Conservation (phyloP, 2,888 invertebrate species). For the Troilus luridus region DNA sequence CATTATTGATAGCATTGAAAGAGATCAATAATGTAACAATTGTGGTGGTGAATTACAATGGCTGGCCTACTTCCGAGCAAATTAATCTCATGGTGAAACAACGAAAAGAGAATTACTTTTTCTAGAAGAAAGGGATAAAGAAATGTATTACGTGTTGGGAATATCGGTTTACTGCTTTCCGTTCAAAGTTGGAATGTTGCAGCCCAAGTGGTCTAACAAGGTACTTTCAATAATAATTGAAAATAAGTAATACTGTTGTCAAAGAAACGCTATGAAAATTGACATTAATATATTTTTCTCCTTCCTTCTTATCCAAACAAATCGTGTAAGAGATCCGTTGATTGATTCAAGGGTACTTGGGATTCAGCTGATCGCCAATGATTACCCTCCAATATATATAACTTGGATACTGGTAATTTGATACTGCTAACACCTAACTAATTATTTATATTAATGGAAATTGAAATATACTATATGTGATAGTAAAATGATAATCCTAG, state of each 20-base stretch:
- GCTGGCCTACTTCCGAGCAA: conserved; percentile 29
- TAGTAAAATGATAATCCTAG: too few relatives aligned
- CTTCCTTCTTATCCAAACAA: too few relatives aligned
- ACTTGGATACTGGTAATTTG: too few relatives aligned
- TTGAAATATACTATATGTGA: too few relatives aligned
- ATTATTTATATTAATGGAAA: too few relatives aligned
- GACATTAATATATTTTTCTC: too few relatives aligned
- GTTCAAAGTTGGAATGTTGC: background rate
- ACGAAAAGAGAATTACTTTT: conserved; percentile 40
- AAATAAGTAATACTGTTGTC: background rate
- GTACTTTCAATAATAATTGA: background rate
- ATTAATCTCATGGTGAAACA: conserved; percentile 47
- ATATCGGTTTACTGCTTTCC: background rate
- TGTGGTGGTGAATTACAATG: conserved; percentile 20
- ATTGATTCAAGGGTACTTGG: too few relatives aligned
- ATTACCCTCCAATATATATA: too few relatives aligned
- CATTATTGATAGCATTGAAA: conserved; percentile 1
- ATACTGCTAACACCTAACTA: too few relatives aligned
- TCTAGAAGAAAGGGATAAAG: conserved; percentile 44
- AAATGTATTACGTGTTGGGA: conserved; percentile 43
- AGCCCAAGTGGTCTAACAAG: background rate
- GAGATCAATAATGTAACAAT: conserved; percentile 34
- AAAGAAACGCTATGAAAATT: too few relatives aligned
- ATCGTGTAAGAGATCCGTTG: too few relatives aligned
- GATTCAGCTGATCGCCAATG: too few relatives aligned